Conservation (phyloP, 2,888 invertebrate species). For the Argyresthia goedartella region DNA sequence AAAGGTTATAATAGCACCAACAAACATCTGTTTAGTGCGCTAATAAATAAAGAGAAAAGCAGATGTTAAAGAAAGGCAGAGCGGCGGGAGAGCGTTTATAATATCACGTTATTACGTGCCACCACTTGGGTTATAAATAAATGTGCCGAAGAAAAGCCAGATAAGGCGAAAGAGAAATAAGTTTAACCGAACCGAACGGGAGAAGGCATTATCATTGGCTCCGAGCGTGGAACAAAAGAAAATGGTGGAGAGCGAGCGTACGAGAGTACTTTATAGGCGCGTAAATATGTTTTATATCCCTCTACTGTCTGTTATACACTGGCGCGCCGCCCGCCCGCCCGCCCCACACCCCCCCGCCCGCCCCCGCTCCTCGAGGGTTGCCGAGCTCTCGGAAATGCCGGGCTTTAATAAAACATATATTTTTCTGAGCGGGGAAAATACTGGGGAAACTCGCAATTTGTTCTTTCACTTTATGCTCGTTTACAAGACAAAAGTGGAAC, state of each 20-base stretch:
- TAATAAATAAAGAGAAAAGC: conserved; percentile 17
- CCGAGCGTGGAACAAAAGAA: conserved; percentile 67
- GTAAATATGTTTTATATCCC: conserved; percentile 72
- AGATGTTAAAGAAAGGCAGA: conserved; percentile 39
- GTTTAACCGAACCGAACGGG: conserved; percentile 67
- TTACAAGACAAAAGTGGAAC: conserved; percentile 72
- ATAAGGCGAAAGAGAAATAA: conserved; percentile 67
- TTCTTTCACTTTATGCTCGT: conserved; percentile 72
- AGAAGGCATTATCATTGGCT: conserved; percentile 70
- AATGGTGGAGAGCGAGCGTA: conserved; percentile 67
- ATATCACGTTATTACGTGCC: conserved; percentile 48
- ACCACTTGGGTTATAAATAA: conserved; percentile 63
- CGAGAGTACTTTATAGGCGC: conserved; percentile 72
- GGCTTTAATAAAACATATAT: conserved; percentile 73
- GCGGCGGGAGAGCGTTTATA: conserved; percentile 43
- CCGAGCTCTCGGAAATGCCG: conserved; percentile 69
- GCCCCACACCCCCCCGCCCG: conserved; percentile 23
- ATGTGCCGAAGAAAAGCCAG: conserved; percentile 60
- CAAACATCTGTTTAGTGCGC: background rate
- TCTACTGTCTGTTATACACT: conserved; percentile 71
- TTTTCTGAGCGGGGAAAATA: conserved; percentile 71
- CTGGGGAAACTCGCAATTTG: conserved; percentile 72
- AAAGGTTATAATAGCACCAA: background rate
- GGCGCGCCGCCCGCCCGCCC: conserved; percentile 54
- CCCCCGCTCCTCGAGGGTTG: conserved; percentile 42